These are phyloP conservation scores for Podarcis lilfordi DNA, from an alignment of 2,797 vertebrate genomes.

Conservation along the genomic window DNA sequence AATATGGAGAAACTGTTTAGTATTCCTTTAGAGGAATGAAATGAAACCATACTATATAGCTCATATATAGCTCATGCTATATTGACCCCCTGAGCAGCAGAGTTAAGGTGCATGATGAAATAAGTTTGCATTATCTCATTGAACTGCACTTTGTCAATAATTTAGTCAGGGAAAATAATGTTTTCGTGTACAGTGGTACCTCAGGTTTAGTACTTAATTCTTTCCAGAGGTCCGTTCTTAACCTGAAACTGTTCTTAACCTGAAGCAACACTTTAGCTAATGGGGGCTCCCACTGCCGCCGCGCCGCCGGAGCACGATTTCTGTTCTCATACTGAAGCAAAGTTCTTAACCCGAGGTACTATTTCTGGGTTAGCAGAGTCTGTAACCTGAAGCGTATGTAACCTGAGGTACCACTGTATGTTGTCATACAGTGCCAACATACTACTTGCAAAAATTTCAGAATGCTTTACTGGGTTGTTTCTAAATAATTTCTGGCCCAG, in stretches of 20 bases:
- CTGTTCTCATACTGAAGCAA: too few relatives aligned
- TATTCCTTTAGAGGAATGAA: not conserved
- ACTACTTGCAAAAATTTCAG: not conserved
- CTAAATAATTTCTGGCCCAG: too few relatives aligned
- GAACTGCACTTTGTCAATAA: not conserved
- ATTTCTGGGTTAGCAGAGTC: too few relatives aligned
- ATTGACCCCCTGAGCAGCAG: not conserved
- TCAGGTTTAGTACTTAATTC: too few relatives aligned
- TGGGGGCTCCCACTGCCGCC: too few relatives aligned
- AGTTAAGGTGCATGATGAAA: not conserved
- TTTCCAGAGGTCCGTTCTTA: too few relatives aligned
- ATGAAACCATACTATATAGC: not conserved
- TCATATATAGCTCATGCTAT: not conserved
- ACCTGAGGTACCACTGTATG: not conserved
- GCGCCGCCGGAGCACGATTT: too few relatives aligned
- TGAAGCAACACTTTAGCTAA: too few relatives aligned
- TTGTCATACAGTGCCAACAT: not conserved
- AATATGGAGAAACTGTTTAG: not conserved
- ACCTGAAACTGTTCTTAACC: too few relatives aligned
- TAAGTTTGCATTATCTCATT: not conserved
- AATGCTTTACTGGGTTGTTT: not conserved
- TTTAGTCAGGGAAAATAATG: not conserved
- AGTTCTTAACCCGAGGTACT: too few relatives aligned
- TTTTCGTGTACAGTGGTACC: not conserved
- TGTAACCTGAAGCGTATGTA: too few relatives aligned